Evolutionary conservation across 2,888 invertebrate species (phyloP), one percentile per base, ranked within the genome.

Genomic region (Phyllotreta cruciferae): DNA sequence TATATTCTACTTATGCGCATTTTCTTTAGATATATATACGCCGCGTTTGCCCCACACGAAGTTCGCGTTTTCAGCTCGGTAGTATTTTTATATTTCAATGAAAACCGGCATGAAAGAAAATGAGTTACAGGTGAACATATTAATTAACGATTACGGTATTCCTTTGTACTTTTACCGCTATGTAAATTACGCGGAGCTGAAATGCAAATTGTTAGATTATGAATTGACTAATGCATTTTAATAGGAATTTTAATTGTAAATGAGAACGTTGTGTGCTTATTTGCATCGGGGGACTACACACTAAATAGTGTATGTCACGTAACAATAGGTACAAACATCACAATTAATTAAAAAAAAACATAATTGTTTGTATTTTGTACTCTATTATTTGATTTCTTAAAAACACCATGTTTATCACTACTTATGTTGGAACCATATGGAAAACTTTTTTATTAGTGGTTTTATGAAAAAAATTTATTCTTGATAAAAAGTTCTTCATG

Each of bases 131-230:
- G 50, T 50, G 50, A 37, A 10, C 36, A 50, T 35, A n/a, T 36
- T 50, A 50, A 50, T 50, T 50, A 36, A 35, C n/a, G n/a, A 50
- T 9, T n/a, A 24, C 24, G 24, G 24, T 24, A 10, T 50, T 34
- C 7, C 50, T 50, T 50, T 50, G 50, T 50, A 35, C 10, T 50
- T 50, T 7, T 50, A 50, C 50, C 50, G 50, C 50, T 50, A 50
- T 50, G 50, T 10, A 50, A 50, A 50, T 50, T 9, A 50, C 9
- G 37, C 36, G 2, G 9, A 50, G 35, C 37, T 10, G 37, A 36
- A 14, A 50, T 50, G 50, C 47, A 47, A 47, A 47, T 47, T 14
- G 47, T 47, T 47, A 50, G 35, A 50, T 35, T 36, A 50, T 50
- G 50, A 24, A 10, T 35, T 50, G 50, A 36, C 50, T 50, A 11